Evolutionary conservation across 2,113 vertebrate genomes (phyloP).

Genomic region (Ictidomys tridecemlineatus): DNA sequence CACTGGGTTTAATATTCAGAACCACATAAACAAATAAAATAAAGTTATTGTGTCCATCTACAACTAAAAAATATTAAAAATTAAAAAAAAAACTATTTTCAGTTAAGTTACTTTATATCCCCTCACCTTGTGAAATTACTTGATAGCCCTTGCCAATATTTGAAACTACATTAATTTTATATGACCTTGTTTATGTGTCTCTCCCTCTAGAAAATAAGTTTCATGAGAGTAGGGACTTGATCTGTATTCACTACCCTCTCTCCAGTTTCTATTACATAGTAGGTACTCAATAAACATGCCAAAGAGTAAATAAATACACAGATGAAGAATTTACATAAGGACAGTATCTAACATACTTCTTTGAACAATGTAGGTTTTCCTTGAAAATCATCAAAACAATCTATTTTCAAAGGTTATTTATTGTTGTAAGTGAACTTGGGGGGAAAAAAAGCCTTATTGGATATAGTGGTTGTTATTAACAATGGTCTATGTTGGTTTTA

Average conservation of each 20-base stretch:
- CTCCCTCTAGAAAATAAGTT: background rate
- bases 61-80: no score
- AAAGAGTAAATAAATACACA: background rate
- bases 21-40: no score
- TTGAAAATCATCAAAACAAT: conserved; percentile 27
- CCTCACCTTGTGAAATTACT: background rate
- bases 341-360: background rate
- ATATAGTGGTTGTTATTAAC: background rate
- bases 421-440: background rate
- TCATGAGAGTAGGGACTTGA: background rate
- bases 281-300: background rate
- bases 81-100: background rate
- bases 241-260: background rate
- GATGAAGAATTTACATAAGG: background rate
- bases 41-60: no score
- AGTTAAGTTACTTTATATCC: background rate
- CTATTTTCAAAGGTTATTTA: background rate
- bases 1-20: no score
- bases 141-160: background rate
- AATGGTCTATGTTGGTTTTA: background rate
- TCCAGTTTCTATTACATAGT: background rate
- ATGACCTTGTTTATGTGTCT: background rate
- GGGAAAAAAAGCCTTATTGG: background rate
- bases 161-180: background rate
- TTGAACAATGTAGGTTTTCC: background rate